Conservation (phyloP, 2,888 invertebrate species). For the Serrognathus titanus region DNA sequence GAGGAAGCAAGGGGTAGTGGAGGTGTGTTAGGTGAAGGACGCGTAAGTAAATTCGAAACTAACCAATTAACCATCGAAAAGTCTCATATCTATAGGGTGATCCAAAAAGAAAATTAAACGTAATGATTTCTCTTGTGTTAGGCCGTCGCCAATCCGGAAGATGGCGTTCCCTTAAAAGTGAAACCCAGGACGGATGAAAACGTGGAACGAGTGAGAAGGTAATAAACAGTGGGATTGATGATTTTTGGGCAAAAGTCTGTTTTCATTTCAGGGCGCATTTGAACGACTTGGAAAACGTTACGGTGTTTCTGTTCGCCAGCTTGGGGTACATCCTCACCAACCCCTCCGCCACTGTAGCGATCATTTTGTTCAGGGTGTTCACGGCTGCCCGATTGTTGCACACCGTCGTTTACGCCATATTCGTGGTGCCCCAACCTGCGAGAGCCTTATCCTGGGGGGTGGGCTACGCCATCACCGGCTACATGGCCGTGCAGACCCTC, state of each 20-base stretch:
- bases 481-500: slow-evolving; percentile 23
- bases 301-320: slow-evolving; percentile 60
- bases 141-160: slow-evolving; percentile 57
- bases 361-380: slow-evolving; percentile 56
- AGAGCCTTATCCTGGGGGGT: slow-evolving; percentile 21
- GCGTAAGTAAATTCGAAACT: too few species aligned
- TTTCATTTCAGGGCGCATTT: slow-evolving; percentile 56
- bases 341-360: slow-evolving; percentile 53
- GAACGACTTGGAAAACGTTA: slow-evolving; percentile 72
- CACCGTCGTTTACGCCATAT: slow-evolving; percentile 62
- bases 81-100: too few species aligned
- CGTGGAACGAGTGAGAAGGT: slow-evolving; percentile 54
- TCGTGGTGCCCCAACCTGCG: slow-evolving; percentile 53
- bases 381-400: slow-evolving; percentile 58
- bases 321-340: slow-evolving; percentile 59
- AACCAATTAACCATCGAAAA: too few species aligned
- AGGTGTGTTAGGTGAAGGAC: too few species aligned
- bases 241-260: too few species aligned
- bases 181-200: slow-evolving; percentile 46
- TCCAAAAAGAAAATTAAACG: too few species aligned
- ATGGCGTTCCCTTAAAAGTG: slow-evolving; percentile 40
- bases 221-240: too few species aligned
- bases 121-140: slow-evolving; percentile 32
- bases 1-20: too few species aligned
- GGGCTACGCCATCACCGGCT: slow-evolving; percentile 21